These are phyloP conservation scores for Cephus pulcher DNA, from an alignment of 2,888 invertebrate species.

Conservation along the genomic window DNA sequence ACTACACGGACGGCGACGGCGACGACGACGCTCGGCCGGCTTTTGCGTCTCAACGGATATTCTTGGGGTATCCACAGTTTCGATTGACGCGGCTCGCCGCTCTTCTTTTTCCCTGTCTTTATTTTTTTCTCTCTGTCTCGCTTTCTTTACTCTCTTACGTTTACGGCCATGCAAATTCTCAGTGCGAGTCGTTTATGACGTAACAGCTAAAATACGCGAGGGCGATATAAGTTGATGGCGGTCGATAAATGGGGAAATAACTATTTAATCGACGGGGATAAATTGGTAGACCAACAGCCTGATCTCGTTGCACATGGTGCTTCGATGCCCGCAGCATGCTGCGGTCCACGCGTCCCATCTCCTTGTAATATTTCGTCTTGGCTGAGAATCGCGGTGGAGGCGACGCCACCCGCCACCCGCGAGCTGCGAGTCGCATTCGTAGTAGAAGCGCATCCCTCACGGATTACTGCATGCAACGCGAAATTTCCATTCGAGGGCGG, in stretches of 20 bases:
- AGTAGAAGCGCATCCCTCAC: background rate
- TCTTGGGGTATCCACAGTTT: background rate
- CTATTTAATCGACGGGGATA: background rate
- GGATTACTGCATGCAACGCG: background rate
- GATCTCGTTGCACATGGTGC: background rate
- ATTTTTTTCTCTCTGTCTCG: background rate
- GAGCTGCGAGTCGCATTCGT: background rate
- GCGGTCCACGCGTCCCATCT: background rate
- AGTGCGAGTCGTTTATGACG: background rate
- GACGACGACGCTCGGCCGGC: background rate
- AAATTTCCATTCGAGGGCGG: background rate
- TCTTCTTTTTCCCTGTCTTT: background rate
- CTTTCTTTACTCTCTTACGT: too few relatives aligned
- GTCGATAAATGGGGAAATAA: background rate
- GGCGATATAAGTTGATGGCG: background rate
- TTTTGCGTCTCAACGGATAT: background rate
- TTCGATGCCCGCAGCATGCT: background rate
- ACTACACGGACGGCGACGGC: background rate
- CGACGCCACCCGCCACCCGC: background rate
- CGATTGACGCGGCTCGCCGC: background rate
- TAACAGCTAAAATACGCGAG: background rate
- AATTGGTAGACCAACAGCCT: background rate
- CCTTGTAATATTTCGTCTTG: background rate
- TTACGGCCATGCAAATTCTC: background rate
- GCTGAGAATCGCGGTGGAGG: background rate